phyloP scores from a whole-genome alignment of 92 coral and sea anemone genomes.

The Micromussa lordhowensis region DNA sequence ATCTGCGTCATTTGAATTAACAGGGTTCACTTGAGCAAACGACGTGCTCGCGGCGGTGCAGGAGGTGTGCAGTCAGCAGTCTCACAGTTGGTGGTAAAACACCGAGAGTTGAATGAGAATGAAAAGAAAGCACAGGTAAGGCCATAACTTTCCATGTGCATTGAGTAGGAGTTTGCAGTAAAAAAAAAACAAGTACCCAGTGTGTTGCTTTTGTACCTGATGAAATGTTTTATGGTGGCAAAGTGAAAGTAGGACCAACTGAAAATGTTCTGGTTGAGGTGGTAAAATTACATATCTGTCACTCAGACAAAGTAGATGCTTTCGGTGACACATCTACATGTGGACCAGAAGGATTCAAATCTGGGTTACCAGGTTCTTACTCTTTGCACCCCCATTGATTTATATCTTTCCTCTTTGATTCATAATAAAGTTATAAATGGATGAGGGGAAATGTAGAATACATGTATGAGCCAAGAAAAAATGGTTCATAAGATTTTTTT shows the following conservation, averaged over 20 bases:
- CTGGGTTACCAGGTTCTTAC: not conserved
- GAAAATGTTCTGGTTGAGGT: not conserved
- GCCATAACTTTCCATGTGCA: not conserved
- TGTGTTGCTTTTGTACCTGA: no score
- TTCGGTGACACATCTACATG: not conserved
- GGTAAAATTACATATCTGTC: not conserved
- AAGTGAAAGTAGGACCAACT: not conserved
- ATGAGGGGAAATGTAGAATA: no score
- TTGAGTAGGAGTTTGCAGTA: not conserved
- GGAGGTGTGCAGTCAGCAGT: constrained; percentile 99
- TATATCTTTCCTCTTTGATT: not conserved
- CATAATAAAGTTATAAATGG: no score
- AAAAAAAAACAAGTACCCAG: no score
- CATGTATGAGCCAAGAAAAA: not conserved
- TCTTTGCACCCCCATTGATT: not conserved
- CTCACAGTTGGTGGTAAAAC: constrained; percentile 95
- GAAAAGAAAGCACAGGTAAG: constrained; percentile 92
- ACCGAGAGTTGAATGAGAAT: constrained; percentile 85
- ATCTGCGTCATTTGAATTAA: not conserved
- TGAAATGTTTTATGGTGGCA: no score
- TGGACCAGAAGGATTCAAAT: not conserved
- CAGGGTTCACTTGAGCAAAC: constrained; percentile 98
- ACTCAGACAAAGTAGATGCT: not conserved
- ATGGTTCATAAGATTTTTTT: no score
- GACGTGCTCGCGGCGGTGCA: constrained; percentile 94